Base-by-base conservation (phyloP, 2,113 vertebrate species). In the Tychaedon coryphoeus region DNA sequence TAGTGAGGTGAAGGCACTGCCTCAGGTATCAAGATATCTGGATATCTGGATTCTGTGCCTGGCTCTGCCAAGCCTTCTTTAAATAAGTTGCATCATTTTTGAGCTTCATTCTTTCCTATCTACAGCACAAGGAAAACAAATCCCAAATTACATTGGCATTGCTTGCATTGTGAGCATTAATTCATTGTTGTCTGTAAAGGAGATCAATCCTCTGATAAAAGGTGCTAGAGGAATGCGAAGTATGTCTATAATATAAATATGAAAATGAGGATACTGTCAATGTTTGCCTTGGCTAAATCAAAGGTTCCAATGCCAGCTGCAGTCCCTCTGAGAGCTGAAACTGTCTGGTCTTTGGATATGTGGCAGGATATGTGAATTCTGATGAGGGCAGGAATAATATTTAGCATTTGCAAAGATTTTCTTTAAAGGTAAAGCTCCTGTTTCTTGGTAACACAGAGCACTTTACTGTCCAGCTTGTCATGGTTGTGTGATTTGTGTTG, bases 191-290 rank as follows among this genome's bases (percentile, higher is more conserved):
- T 82, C 74, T 91, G 64, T 83, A 80, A 77, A 86, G 56, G 34
- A 92, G 91, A 96, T 92, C 72, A 67, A 62, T 88, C 34, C 26
- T 51, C 51, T 84, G 94, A 97, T 97, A 92, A 93, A 86, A 92
- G 47, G 67, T 95, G 56, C 47, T 84, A 86, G 51, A 93, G 33
- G 88, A 88, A 93, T 92, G 54, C 29, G 56, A 90, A 88, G 19
- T 70, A 86, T 90, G 80, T 86, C 60, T 80, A 60, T 77, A 53
- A 73, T 5, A 73, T 54, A 88, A 93, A 58, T 58, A 66, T 3
- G 1, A 93, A 93, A 76, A 88, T 74, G 56, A 16, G 8, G 51
- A 66, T 62, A 58, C 26, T 64, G 45, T 83, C 67, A 80, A 67
- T 40, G 62, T 92, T 71, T 94, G 56, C 17, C 47, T 76, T 81